Evolutionary conservation across 2,113 vertebrate species (phyloP).

Genomic region (Cyprinodon tularosa): DNA sequence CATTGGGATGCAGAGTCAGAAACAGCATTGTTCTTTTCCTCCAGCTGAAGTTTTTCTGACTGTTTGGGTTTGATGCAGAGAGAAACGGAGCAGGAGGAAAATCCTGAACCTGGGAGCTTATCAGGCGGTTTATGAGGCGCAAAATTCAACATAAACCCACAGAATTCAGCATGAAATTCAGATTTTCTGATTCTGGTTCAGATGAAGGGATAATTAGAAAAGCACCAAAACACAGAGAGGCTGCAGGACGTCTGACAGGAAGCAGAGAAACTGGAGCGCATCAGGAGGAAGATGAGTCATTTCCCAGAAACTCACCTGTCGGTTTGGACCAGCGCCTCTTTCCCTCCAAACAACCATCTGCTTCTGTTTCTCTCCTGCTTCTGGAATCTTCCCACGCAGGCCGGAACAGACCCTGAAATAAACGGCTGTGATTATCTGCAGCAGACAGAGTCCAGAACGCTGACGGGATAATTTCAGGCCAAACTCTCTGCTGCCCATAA

Average conservation of each 20-base stretch:
- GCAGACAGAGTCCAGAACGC: constrained; percentile 18
- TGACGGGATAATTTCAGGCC: constrained; percentile 37
- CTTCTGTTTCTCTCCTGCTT: not conserved
- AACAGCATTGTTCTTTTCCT: not conserved
- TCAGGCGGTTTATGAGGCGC: not conserved
- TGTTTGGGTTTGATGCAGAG: not conserved
- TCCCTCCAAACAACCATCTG: not conserved
- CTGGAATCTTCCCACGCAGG: constrained; percentile 35
- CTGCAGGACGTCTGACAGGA: constrained; percentile 7
- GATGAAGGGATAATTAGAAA: constrained; percentile 29
- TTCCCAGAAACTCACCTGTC: constrained; percentile 46
- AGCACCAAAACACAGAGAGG: constrained; percentile 8
- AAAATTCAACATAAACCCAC: constrained; percentile 17
- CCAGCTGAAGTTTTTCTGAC: not conserved
- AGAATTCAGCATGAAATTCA: not conserved
- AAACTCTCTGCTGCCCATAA: not conserved
- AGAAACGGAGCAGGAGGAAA: not conserved
- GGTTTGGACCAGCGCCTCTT: not conserved
- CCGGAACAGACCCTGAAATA: constrained; percentile 39
- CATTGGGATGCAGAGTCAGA: constrained; percentile 40
- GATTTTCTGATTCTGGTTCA: not conserved
- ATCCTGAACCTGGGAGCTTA: not conserved
- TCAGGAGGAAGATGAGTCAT: constrained; percentile 34
- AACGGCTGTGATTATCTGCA: constrained; percentile 37
- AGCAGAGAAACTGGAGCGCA: not conserved